Evolutionary conservation across 92 coral and sea anemone genomes (phyloP).

Genomic region (Hydrozoanthus gracilis): DNA sequence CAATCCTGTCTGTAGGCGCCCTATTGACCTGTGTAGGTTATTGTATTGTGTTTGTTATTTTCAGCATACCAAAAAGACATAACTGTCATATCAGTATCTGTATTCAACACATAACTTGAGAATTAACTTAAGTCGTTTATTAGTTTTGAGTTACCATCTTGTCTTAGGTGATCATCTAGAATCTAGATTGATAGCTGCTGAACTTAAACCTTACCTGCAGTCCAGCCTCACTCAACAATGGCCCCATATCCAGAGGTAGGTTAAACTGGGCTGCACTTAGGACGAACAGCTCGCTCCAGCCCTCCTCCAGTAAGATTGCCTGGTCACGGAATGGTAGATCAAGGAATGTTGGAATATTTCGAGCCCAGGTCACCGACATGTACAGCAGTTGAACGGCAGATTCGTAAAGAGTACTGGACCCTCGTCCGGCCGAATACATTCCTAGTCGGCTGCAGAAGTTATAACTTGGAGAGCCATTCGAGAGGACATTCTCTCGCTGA

Average conservation of each 20-base stretch:
- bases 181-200: not conserved
- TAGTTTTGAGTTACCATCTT: no score
- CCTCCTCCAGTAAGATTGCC: constrained; percentile 97
- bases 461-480: constrained; percentile 28
- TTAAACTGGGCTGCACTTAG: constrained; percentile 94
- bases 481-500: constrained; percentile 30
- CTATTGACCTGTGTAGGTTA: constrained; percentile 62
- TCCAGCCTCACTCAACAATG: constrained; percentile 86
- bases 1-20: constrained; percentile 84
- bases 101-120: no score
- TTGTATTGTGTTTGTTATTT: not conserved
- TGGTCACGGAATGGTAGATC: constrained; percentile 99
- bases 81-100: no score
- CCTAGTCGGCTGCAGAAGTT: constrained; percentile 14
- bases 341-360: constrained; percentile 95
- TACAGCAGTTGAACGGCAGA: constrained; percentile 95
- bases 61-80: not conserved
- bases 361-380: constrained; percentile 99
- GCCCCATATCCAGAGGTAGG: constrained; percentile 92
- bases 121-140: no score
- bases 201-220: constrained; percentile 48
- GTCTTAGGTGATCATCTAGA: no score
- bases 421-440: constrained; percentile 6
- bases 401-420: constrained; percentile 79
- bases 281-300: constrained; percentile 99